phyloP scores from a whole-genome alignment of 2,797 vertebrate species.

The Geotria australis region DNA sequence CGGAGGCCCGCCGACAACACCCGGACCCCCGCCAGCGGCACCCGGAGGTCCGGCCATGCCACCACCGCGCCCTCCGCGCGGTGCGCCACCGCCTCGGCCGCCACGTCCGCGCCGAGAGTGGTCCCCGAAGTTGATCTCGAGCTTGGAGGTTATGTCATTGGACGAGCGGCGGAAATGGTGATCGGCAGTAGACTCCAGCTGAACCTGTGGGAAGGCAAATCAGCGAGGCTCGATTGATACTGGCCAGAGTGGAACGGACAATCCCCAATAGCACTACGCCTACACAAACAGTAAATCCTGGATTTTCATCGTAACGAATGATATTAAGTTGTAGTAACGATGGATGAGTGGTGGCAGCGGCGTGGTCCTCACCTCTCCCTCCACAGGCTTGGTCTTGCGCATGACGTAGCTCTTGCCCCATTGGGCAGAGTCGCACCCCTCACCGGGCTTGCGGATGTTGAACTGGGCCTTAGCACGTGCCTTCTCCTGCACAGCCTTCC shows the following conservation, averaged over 20 bases:
- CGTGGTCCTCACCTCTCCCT: conserved; percentile 16
- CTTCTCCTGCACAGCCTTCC: conserved; percentile 98
- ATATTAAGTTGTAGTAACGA: background rate
- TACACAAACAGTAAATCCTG: background rate
- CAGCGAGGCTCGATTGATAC: too few species aligned
- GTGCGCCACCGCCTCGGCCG: conserved; percentile 36
- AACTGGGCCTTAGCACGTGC: conserved; percentile 94
- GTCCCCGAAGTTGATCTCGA: conserved; percentile 98
- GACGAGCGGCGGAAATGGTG: conserved; percentile 96
- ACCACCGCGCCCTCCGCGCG: conserved; percentile 13
- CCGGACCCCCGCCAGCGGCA: conserved; percentile 19
- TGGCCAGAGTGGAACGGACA: background rate
- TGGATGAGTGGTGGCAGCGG: too few species aligned
- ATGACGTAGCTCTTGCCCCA: conserved; percentile 99
- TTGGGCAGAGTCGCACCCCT: conserved; percentile 58
- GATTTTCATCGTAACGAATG: background rate
- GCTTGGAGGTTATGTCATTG: conserved; percentile 92
- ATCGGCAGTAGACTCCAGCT: conserved; percentile 41
- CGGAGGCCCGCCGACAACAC: conserved; percentile 1
- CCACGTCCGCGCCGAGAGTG: conserved; percentile 76
- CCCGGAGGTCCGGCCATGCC: conserved; percentile 13
- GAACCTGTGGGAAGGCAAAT: conserved; percentile 9
- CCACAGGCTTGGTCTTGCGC: conserved; percentile 96
- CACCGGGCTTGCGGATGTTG: conserved; percentile 95
- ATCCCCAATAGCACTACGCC: background rate